Percentiles rank a stretch among this genome's conserved stretches.
Evolutionary conservation across 2,113 vertebrate species (phyloP).

Genomic region (Zingel zingel): DNA sequence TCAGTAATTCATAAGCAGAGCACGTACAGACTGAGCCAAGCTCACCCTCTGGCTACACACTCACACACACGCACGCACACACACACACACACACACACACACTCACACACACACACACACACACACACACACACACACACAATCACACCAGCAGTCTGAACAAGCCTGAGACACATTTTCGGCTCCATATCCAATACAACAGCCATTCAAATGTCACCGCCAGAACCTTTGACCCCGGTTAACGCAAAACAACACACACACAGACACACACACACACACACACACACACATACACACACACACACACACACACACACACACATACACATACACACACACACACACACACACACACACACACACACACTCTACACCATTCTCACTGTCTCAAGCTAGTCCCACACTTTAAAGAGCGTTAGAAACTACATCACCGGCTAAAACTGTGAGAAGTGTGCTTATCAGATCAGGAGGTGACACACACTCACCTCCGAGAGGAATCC

Average conservation of each 20-base stretch:
- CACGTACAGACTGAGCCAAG: constrained; percentile 71
- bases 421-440: not conserved
- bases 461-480: constrained; percentile 28
- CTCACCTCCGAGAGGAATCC: constrained; percentile 78
- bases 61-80: not conserved
- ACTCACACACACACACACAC: not conserved
- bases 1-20: constrained; percentile 75
- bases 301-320: not conserved
- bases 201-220: constrained; percentile 49
- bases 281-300: not conserved
- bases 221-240: constrained; percentile 59
- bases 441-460: not conserved
- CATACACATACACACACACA: not conserved
- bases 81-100: constrained; percentile 3
- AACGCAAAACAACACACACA: constrained; percentile 12
- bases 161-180: constrained; percentile 36
- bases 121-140: constrained; percentile 5
- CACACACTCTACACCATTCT: too few species aligned
- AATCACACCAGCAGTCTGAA: constrained; percentile 43
- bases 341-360: not conserved
- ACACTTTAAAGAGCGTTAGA: constrained; percentile 17
- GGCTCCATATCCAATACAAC: constrained; percentile 35
- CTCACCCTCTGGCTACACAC: constrained; percentile 61
- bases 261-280: too few species aligned
- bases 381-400: too few species aligned